These are phyloP conservation scores for Aviceda subcristata DNA, from an alignment of 2,113 vertebrate species.

Conservation along the genomic window DNA sequence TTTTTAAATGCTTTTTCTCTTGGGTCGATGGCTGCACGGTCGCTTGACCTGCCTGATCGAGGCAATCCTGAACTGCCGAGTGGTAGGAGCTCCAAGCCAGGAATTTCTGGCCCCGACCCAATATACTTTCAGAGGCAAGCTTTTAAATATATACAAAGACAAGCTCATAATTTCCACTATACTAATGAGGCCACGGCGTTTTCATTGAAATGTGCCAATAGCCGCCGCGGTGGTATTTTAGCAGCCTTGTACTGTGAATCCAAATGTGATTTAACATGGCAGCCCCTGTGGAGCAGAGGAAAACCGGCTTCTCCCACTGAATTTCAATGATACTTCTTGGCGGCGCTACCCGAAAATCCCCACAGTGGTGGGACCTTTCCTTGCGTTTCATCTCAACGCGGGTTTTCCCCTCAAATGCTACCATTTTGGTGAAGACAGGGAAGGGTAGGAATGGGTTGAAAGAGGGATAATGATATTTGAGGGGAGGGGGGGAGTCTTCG, in stretches of 20 bases:
- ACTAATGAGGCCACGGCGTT: slow-evolving; percentile 38
- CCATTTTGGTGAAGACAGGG: background rate
- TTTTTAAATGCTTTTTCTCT: background rate
- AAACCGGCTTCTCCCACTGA: background rate
- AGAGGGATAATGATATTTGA: background rate
- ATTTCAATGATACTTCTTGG: slow-evolving; percentile 14
- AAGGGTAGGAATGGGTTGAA: background rate
- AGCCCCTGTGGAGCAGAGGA: background rate
- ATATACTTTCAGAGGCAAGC: slow-evolving; percentile 1
- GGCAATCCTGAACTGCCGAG: background rate
- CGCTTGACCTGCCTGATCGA: background rate
- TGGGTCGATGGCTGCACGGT: background rate
- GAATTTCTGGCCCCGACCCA: background rate
- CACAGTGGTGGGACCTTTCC: background rate
- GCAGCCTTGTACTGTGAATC: slow-evolving; percentile 50
- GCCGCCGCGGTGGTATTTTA: slow-evolving; percentile 34
- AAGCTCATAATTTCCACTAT: slow-evolving; percentile 48
- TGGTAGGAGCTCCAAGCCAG: background rate
- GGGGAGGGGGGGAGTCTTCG: background rate
- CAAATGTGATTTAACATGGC: slow-evolving; percentile 47
- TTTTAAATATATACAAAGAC: slow-evolving; percentile 48
- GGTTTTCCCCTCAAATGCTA: background rate
- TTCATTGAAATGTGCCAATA: slow-evolving; percentile 44
- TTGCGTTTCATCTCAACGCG: fast-evolving
- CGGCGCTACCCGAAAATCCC: background rate